Evolutionary conservation across 2,113 vertebrate genomes (phyloP).

Genomic region (Chitala chitala): DNA sequence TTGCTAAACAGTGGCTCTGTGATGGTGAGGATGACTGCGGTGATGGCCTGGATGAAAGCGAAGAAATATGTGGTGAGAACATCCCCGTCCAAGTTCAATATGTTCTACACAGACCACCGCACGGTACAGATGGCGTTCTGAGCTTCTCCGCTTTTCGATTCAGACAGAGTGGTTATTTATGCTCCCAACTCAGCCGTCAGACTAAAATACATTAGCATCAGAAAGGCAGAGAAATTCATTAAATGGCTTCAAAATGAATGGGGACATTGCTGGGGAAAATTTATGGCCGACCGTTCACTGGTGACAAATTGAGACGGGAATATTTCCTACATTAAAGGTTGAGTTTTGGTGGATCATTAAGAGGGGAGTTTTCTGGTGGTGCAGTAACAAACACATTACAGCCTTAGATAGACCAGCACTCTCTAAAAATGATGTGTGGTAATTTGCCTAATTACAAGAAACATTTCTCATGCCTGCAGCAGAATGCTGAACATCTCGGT

Average conservation of each 20-base stretch:
- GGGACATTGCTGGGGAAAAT: constrained; percentile 37
- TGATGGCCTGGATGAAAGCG: constrained; percentile 85
- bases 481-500: background rate
- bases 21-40: constrained; percentile 94
- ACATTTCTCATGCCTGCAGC: constrained; percentile 29
- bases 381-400: constrained; percentile 4
- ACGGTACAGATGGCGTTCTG: background rate
- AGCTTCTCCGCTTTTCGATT: background rate
- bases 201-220: constrained; percentile 1
- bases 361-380: background rate
- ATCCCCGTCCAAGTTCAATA: background rate
- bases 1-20: constrained; percentile 91
- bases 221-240: constrained; percentile 1
- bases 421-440: constrained; percentile 41
- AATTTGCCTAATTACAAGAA: constrained; percentile 35
- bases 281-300: constrained; percentile 5
- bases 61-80: constrained; percentile 77
- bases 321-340: background rate
- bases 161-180: background rate
- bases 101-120: background rate
- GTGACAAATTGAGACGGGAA: background rate
- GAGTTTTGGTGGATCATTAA: background rate
- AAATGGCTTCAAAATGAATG: constrained; percentile 13
- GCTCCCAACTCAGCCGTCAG: background rate
- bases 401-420: constrained; percentile 38